Evolutionary conservation across 35 echinoderm and acorn worm species (phyloP).

Genomic region (Hemicentrotus pulcherrimus): DNA sequence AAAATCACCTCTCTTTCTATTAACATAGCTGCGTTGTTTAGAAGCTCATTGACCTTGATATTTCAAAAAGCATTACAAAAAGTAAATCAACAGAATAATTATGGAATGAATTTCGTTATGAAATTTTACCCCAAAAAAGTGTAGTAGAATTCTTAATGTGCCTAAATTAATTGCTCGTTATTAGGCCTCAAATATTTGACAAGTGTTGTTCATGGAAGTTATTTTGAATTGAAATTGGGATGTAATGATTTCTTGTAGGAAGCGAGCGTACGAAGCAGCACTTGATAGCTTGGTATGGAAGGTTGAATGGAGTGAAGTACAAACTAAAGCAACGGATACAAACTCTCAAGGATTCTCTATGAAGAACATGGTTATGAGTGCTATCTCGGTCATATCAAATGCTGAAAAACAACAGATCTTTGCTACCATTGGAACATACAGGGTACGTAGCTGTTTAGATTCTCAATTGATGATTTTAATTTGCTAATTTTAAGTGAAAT

Average conservation of each 20-base stretch:
- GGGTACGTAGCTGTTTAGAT: slow-evolving; percentile 55
- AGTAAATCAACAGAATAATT: too few species aligned
- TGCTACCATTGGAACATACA: slow-evolving; percentile 88
- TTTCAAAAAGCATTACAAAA: too few species aligned
- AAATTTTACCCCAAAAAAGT: too few species aligned
- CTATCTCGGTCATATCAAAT: slow-evolving; percentile 87
- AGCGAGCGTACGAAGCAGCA: slow-evolving; percentile 82
- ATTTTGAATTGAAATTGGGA: neutral
- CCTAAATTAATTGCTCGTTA: neutral
- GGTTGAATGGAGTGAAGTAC: slow-evolving; percentile 79
- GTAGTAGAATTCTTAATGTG: too few species aligned
- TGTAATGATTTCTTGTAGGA: slow-evolving; percentile 58
- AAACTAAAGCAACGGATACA: slow-evolving; percentile 54
- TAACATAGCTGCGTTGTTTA: too few species aligned
- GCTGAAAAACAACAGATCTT: slow-evolving; percentile 93
- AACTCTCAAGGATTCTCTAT: slow-evolving; percentile 89
- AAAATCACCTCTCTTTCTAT: neutral
- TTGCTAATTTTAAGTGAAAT: too few species aligned
- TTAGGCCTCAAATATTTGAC: neutral
- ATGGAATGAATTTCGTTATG: too few species aligned
- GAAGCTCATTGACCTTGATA: too few species aligned
- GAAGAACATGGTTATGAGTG: slow-evolving; percentile 98
- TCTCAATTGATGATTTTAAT: neutral
- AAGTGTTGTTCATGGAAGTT: neutral
- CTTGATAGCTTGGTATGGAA: slow-evolving; percentile 98